Base-by-base conservation (phyloP, 2,888 invertebrate species). In the Anthoptus insignis region DNA sequence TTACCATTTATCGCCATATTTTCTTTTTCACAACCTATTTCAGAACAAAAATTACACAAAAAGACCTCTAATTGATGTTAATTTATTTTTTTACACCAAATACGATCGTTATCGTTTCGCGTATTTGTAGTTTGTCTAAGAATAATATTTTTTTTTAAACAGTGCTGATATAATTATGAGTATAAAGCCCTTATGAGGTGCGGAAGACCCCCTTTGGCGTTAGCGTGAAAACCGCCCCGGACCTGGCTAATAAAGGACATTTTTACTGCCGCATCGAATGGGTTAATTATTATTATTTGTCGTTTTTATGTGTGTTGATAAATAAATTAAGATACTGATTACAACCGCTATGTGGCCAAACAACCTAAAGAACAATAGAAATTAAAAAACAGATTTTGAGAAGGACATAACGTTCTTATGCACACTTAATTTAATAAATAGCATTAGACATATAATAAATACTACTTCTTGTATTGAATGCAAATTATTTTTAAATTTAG, bases 121-220 rank as follows among this genome's bases (percentile, higher is more conserved):
- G 9, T 21, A 22, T 47, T 21, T 47, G 47, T 22, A 22, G 13
- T 47, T 22, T 4, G 19, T 22, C 11, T 21, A 21, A 47, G 50
- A 50, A 27, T 27, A 14, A 50, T 29, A 27, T 29, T 13, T 50
- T 27, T 50, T 3, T 50, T 29, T 50, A 29, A 50, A 1, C 29
- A 50, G 50, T 50, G 50, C 50, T 50, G 50, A 50, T 29, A 50
- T 13, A 22, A 7, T 47, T 14, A 22, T n/a, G 47, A 21, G 47
- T 29, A 29, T 50, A 50, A 16, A 29, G 16, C 29, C 50, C 50
- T 50, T 50, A 27, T 50, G 27, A 50, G 50, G n/a, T 50, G 19
- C 49, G 32, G 32, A 32, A 11, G 32, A 32, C 7, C 7, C 9
- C 27, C 27, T 9, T 32, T 11, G 32, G 32, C 32, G 32, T 32